A percentile compares a stretch with the other conserved stretches of the same genome.
These are phyloP conservation scores for Paramormyrops hopkinsi DNA, from an alignment of 2,797 vertebrate genomes.

Conservation along the genomic window DNA sequence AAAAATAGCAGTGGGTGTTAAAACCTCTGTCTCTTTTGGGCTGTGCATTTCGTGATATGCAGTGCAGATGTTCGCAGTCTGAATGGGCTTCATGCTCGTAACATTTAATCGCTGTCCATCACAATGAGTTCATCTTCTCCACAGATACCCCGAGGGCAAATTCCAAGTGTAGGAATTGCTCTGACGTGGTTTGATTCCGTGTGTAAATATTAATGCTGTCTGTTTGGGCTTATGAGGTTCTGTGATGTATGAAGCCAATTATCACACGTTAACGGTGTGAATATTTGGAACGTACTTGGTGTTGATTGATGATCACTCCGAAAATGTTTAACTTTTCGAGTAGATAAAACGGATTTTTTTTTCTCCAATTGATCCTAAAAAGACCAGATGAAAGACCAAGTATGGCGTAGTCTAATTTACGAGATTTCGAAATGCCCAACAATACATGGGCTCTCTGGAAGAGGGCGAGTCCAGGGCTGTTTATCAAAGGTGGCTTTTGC, in stretches of 20 bases:
- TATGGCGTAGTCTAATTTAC: not conserved
- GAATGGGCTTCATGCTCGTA: not conserved
- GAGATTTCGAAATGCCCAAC: not conserved
- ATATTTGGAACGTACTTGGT: conserved; percentile 16
- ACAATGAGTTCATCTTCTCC: not conserved
- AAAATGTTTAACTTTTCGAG: not conserved
- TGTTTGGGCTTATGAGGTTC: not conserved
- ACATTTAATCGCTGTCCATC: not conserved
- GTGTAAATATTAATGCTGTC: conserved; percentile 16
- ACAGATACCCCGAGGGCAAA: not conserved
- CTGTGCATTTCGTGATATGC: not conserved
- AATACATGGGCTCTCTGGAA: not conserved
- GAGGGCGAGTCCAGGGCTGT: not conserved
- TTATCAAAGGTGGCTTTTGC: not conserved
- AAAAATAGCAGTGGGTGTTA: not conserved
- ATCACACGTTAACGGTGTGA: conserved; percentile 10
- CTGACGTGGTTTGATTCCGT: conserved; percentile 2
- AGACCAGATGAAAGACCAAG: not conserved
- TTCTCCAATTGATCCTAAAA: not conserved
- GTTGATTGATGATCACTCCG: conserved; percentile 15
- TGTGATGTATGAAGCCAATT: conserved; percentile 17
- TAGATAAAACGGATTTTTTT: not conserved
- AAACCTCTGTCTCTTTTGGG: not conserved
- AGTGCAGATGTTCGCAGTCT: not conserved
- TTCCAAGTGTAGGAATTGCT: not conserved